Evolutionary conservation across 2,113 vertebrate genomes (phyloP), one percentile per base, ranked within the genome.

Genomic region (Spermophilus dauricus): DNA sequence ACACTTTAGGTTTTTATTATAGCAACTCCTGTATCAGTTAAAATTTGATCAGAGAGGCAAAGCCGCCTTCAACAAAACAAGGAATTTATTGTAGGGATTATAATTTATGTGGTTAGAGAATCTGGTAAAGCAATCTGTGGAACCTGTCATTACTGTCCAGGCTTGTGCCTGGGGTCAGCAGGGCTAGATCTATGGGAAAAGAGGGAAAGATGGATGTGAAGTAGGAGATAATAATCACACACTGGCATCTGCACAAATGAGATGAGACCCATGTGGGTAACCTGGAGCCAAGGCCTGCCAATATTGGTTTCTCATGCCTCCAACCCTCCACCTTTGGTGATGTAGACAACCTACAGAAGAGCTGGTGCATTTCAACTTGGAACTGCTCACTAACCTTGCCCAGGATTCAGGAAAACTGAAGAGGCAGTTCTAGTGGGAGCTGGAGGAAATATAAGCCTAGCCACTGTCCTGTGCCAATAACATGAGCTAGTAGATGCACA

Each of bases 1-100:
- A 72, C 45, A 45, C 24, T 70, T 45, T 86, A 95, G 42, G 53
- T 77, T 95, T 89, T 81, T 42, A 89, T 87, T 42, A 63, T 11
- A 69, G 56, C 58, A 48, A 4, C 70, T 34, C 24, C 48, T n/a
- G 73, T 8, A 61, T 89, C 51, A 84, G 34, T 77, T 32, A 26
- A 90, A 51, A 72, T 58, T 48, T 72, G 84, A 82, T 67, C 45
- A 77, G 18, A 89, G 69, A 77, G 67, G 51, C 42, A 89, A 82
- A 82, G 48, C 20, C 16, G 78, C 26, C 76, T 72, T 72, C 28
- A 88, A 8, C 1, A 32, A 73, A 89, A 53, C 48, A 53, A 69
- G 34, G 63, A 51, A 42, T 58, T 72, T 51, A 37, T 61, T 30
- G 6, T 30, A 28, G 37, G 53, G 61, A 4, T 92, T 30, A 78